Evolutionary conservation across 2,797 vertebrate species (phyloP).

Genomic region (Periparus ater): DNA sequence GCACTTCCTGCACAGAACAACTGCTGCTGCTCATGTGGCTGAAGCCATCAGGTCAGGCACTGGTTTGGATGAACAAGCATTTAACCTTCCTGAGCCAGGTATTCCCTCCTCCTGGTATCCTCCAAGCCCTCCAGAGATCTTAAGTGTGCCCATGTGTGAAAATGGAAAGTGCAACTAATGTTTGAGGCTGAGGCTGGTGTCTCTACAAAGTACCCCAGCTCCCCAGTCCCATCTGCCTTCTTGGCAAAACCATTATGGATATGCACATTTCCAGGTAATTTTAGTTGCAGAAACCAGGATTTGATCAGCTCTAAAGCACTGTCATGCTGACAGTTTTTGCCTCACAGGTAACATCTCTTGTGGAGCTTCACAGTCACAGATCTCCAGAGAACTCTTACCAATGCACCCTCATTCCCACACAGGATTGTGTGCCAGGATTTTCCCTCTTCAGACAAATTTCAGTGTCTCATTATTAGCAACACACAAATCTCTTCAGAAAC

Average conservation of each 20-base stretch:
- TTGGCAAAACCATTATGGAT: not conserved
- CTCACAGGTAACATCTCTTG: not conserved
- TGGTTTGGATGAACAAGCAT: not conserved
- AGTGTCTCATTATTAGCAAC: not conserved
- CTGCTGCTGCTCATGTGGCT: not conserved
- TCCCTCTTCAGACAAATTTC: not conserved
- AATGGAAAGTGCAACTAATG: accelerated
- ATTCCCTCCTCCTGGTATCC: not conserved
- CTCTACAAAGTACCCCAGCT: not conserved
- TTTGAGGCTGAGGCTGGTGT: not conserved
- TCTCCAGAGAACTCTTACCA: not conserved
- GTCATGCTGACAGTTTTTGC: not conserved
- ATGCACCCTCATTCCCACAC: not conserved
- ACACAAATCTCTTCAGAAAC: not conserved
- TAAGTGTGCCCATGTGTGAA: not conserved
- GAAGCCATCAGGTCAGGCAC: not conserved
- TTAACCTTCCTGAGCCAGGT: not conserved
- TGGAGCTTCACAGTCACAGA: not conserved
- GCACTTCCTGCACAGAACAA: not conserved
- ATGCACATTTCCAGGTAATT: not conserved
- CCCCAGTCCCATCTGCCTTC: not conserved
- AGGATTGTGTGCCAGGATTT: not conserved
- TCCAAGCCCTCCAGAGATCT: not conserved
- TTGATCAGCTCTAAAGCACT: not conserved
- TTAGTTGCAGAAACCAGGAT: not conserved